Evolutionary conservation across 30 jellyfish, hydroid and myxozoan species (phyloP), one percentile per base, ranked within the genome.

Genomic region (Pelagia noctiluca): DNA sequence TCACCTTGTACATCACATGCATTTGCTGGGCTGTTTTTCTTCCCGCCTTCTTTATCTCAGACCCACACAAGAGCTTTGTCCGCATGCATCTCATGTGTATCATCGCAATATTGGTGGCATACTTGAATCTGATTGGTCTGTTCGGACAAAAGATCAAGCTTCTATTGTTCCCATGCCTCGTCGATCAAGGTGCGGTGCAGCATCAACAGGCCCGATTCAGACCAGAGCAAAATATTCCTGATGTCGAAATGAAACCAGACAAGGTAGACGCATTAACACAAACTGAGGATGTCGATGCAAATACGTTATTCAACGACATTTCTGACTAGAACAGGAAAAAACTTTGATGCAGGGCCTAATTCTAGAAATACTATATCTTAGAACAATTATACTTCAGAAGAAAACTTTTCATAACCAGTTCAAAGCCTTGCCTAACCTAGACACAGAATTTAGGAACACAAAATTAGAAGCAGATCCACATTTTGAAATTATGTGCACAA

Each of bases 1-100:
- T 94, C 79, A 94, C 99, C 18, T 50, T 94, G 94, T 94, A 94
- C 71, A 78, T 88, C 53, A 86, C 99, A 1, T 94, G 98, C 84
- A 84, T 93, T 30, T 84, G 84, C 50, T 93, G 98, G 98, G 89
- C 98, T 10, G 68, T 88, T 23, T 93, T 93, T 76, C 76, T 93
- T 75, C 98, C 98, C 24, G 63, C 94, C 53, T 87, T 81, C 73
- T 70, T 85, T 72, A 76, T 87, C 8, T 52, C 87, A 12, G 63
- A 30, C 8, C 83, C 50, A 30, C 79, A 66, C 35, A 31, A 30
- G 13, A 46, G 49, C 3, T 75, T 79, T 64, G 32, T 72, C 48
- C 61, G 97, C 1, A 88, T 47, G 18, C 83, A 80, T 33, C 33
- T 87, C 18, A 52, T 93, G 50, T 68, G 95, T 67, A 76, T 64